Evolutionary conservation across 2,888 invertebrate genomes (phyloP).

Genomic region (Athetis lepigone): DNA sequence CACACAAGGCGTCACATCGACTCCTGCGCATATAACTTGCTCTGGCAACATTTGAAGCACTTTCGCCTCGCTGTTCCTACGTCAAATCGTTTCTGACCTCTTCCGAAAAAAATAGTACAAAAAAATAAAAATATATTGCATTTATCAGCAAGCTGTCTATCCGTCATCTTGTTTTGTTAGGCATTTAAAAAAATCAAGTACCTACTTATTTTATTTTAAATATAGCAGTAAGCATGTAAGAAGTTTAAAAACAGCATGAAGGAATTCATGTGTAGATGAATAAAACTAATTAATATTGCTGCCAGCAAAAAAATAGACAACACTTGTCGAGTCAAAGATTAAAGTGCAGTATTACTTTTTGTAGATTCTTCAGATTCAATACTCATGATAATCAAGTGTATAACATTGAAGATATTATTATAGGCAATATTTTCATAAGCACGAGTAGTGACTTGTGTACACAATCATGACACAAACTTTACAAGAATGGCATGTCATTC

Average conservation of each 20-base stretch:
- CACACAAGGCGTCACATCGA: constrained; percentile 72
- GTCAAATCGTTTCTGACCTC: background rate
- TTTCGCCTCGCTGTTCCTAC: constrained; percentile 39
- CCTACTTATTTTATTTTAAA: constrained; percentile 31
- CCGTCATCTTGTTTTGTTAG: constrained; percentile 27
- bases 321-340: constrained; percentile 55
- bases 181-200: constrained; percentile 26
- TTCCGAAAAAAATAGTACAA: constrained; percentile 12
- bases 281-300: constrained; percentile 57
- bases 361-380: constrained; percentile 44
- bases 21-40: constrained; percentile 32
- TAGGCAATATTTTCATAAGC: constrained; percentile 12
- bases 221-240: constrained; percentile 35
- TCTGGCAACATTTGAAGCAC: constrained; percentile 30
- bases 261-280: constrained; percentile 45
- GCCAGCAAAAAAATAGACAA: constrained; percentile 47
- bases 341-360: constrained; percentile 56
- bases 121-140: constrained; percentile 35
- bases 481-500: constrained; percentile 66
- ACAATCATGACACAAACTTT: constrained; percentile 48
- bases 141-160: constrained; percentile 51
- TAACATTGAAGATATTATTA: constrained; percentile 25
- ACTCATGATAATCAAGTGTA: constrained; percentile 23
- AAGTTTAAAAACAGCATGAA: constrained; percentile 37
- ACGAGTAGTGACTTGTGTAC: constrained; percentile 10